Evolutionary conservation across 2,113 vertebrate genomes (phyloP).

Genomic region (Neogobius melanostomus): DNA sequence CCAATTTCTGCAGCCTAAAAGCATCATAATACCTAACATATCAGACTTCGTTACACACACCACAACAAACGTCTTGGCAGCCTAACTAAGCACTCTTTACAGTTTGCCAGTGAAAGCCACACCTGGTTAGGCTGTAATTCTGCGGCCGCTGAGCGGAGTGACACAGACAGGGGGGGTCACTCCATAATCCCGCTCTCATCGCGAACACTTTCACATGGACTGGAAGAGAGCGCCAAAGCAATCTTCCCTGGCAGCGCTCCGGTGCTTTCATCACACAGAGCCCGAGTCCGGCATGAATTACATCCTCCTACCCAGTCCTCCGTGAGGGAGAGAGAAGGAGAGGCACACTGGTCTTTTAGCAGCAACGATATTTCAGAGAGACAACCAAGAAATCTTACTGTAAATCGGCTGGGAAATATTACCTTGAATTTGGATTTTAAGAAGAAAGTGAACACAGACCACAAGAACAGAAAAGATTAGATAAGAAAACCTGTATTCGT

Average conservation of each 20-base stretch:
- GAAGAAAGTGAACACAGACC: too few relatives aligned
- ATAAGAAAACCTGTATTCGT: too few relatives aligned
- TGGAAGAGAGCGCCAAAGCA: slow-evolving; percentile 99
- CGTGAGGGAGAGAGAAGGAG: slow-evolving; percentile 30
- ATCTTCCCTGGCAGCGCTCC: slow-evolving; percentile 98
- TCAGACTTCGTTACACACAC: neutral
- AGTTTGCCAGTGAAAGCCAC: slow-evolving; percentile 86
- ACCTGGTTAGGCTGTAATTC: slow-evolving; percentile 98
- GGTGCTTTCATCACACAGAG: slow-evolving; percentile 99
- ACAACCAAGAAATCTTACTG: slow-evolving; percentile 66
- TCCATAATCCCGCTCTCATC: slow-evolving; percentile 99
- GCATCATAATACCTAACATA: neutral
- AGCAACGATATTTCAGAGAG: slow-evolving; percentile 43
- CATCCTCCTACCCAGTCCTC: slow-evolving; percentile 89
- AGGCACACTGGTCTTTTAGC: slow-evolving; percentile 78
- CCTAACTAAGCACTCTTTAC: slow-evolving; percentile 84
- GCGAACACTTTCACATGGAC: slow-evolving; percentile 98
- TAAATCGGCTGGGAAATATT: slow-evolving; percentile 69
- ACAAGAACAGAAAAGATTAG: too few relatives aligned
- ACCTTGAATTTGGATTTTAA: slow-evolving; percentile 24
- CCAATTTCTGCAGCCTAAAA: neutral
- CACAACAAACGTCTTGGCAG: neutral
- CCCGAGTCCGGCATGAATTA: slow-evolving; percentile 99
- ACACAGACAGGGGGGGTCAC: slow-evolving; percentile 99
- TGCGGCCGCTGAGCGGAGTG: slow-evolving; percentile 93